Percentiles rank a stretch among this genome's conserved stretches.
phyloP scores from a whole-genome alignment of 2,113 vertebrate species.

The Collichthys lucidus region DNA sequence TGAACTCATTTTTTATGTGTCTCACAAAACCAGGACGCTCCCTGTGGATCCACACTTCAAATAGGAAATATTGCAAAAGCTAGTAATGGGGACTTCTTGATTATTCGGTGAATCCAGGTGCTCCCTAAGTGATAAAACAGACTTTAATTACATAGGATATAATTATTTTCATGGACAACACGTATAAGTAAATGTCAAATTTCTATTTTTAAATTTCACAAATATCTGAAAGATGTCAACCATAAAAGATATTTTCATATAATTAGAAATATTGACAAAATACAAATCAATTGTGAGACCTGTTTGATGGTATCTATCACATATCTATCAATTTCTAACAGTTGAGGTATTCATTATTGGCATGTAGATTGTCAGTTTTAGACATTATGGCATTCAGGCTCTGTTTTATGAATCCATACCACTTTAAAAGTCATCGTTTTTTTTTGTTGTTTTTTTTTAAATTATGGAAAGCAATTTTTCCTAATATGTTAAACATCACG shows the following conservation, averaged over 20 bases:
- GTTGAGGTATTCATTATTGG: neutral
- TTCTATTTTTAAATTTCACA: conserved; percentile 1
- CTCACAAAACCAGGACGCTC: conserved; percentile 40
- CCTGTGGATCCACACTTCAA: conserved; percentile 34
- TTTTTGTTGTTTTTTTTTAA: too few species aligned
- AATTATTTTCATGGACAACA: conserved; percentile 8
- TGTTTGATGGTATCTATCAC: neutral
- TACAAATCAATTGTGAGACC: neutral
- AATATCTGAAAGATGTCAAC: neutral
- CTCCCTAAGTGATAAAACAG: neutral
- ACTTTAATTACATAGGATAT: conserved; percentile 18
- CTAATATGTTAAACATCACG: neutral
- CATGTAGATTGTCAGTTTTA: neutral
- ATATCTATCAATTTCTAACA: neutral
- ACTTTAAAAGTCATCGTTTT: neutral
- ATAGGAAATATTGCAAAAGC: conserved; percentile 22
- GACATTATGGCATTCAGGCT: neutral
- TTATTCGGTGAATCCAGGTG: conserved; percentile 5
- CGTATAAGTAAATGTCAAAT: conserved; percentile 12
- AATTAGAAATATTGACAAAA: neutral
- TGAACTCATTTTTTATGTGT: conserved; percentile 47
- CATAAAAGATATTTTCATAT: neutral
- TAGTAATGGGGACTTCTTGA: conserved; percentile 20
- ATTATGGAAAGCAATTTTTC: neutral
- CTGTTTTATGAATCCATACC: neutral